Conservation (phyloP, 64 coral and sea anemone genomes). For the Pocillopora verrucosa region DNA sequence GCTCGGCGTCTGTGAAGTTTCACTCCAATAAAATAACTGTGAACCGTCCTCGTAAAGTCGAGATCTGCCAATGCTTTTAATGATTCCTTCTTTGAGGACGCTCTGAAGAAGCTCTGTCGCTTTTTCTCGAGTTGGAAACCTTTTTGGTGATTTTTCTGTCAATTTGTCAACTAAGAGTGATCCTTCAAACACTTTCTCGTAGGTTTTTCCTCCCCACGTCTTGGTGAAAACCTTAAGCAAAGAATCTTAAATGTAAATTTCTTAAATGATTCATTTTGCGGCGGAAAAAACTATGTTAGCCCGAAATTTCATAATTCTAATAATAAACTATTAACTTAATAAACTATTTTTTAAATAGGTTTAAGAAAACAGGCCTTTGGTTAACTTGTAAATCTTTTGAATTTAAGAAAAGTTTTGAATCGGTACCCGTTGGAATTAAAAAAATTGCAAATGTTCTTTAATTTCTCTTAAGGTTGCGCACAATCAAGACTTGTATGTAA, state of each 20-base stretch:
- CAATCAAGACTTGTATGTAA: no score
- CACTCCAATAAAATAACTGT: conserved; percentile 40
- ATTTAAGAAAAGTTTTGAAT: no score
- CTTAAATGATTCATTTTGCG: not conserved
- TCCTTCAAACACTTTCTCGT: conserved; percentile 41
- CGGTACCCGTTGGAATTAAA: no score
- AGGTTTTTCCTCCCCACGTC: conserved; percentile 40
- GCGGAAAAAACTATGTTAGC: not conserved
- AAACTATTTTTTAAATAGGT: no score
- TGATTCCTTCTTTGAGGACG: conserved; percentile 27
- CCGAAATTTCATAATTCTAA: no score
- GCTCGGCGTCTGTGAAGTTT: not conserved
- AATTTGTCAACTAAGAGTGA: conserved; percentile 30
- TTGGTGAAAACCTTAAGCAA: conserved; percentile 32
- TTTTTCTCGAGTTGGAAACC: conserved; percentile 7
- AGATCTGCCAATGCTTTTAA: conserved; percentile 37
- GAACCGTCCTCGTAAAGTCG: conserved; percentile 30
- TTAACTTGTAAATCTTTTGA: no score
- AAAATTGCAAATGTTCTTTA: no score
- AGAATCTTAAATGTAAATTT: not conserved
- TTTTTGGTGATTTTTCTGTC: conserved; percentile 3
- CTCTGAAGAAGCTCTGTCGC: conserved; percentile 26
- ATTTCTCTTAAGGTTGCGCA: no score
- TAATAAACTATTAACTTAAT: no score
- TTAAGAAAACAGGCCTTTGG: no score